These are phyloP conservation scores for Agonopterix subpropinquella DNA, from an alignment of 2,888 invertebrate species.

Conservation along the genomic window DNA sequence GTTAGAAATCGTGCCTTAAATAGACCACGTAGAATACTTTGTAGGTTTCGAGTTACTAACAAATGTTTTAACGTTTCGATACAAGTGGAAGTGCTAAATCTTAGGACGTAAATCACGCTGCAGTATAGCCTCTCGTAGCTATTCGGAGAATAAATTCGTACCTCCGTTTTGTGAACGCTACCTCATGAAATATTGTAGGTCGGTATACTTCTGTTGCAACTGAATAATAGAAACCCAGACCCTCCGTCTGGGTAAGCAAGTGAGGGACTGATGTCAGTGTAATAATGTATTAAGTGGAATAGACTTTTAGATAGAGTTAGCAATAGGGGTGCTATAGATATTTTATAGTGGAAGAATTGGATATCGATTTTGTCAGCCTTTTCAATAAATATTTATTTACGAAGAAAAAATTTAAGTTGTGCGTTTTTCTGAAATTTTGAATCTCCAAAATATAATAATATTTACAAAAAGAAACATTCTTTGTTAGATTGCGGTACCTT, in stretches of 20 bases:
- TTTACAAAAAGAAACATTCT: too few relatives aligned
- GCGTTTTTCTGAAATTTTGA: too few relatives aligned
- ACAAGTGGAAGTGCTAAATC: conserved; percentile 59
- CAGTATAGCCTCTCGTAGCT: conserved; percentile 34
- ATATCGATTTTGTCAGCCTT: too few relatives aligned
- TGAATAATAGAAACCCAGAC: conserved; percentile 27
- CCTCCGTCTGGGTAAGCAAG: not conserved
- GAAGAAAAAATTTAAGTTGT: too few relatives aligned
- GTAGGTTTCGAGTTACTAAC: conserved; percentile 47
- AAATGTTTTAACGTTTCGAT: conserved; percentile 59
- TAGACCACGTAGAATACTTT: conserved; percentile 22
- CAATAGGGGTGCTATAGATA: too few relatives aligned
- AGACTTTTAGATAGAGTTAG: too few relatives aligned
- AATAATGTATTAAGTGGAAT: too few relatives aligned
- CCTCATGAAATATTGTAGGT: conserved; percentile 24
- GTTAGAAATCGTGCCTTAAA: conserved; percentile 28
- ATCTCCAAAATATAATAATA: too few relatives aligned
- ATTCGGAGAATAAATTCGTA: conserved; percentile 47
- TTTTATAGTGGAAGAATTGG: too few relatives aligned
- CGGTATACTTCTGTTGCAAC: conserved; percentile 26
- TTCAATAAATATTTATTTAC: too few relatives aligned
- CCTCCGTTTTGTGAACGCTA: conserved; percentile 35
- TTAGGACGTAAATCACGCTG: conserved; percentile 51
- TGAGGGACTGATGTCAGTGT: too few relatives aligned
- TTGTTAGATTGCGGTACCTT: too few relatives aligned